These are phyloP conservation scores for Protodeltote pygarga DNA, from an alignment of 2,888 invertebrate species.

Conservation along the genomic window DNA sequence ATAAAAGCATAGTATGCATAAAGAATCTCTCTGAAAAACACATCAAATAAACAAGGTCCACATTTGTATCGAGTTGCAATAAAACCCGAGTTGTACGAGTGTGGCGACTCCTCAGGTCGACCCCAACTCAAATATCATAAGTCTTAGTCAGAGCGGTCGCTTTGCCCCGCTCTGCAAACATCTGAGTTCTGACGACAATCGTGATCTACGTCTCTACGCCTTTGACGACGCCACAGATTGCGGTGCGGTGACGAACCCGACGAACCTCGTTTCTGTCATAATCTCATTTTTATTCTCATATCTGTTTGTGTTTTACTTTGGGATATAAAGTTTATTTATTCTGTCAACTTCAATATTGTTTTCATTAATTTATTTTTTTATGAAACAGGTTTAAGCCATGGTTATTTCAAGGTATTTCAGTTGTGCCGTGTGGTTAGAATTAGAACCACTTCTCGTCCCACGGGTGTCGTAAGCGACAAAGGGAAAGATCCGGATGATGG, in stretches of 20 bases:
- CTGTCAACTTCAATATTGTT: conserved; percentile 8
- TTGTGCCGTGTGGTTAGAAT: too few relatives aligned
- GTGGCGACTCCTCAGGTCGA: conserved; percentile 20
- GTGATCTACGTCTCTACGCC: conserved; percentile 59
- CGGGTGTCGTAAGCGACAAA: too few relatives aligned
- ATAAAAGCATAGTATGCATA: too few relatives aligned
- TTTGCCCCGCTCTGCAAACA: conserved; percentile 63
- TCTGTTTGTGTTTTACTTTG: conserved; percentile 36
- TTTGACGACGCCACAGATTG: conserved; percentile 60
- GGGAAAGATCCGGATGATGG: too few relatives aligned
- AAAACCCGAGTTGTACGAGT: conserved; percentile 21
- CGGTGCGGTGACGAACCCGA: conserved; percentile 59
- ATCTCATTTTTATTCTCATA: conserved; percentile 54
- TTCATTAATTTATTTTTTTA: background rate
- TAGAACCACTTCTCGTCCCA: too few relatives aligned
- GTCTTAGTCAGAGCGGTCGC: conserved; percentile 58
- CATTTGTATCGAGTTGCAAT: conserved; percentile 4
- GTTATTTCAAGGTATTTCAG: too few relatives aligned
- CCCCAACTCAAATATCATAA: conserved; percentile 73
- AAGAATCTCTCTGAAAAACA: too few relatives aligned
- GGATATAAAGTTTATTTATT: conserved; percentile 24
- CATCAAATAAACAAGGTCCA: background rate
- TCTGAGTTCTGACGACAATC: conserved; percentile 65
- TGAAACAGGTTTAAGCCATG: too few relatives aligned
- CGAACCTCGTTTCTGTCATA: conserved; percentile 59